A percentile compares a stretch with the other conserved stretches of the same genome.
These are phyloP conservation scores for Glomeris maerens DNA, from an alignment of 1,140 invertebrate genomes.

Conservation along the genomic window DNA sequence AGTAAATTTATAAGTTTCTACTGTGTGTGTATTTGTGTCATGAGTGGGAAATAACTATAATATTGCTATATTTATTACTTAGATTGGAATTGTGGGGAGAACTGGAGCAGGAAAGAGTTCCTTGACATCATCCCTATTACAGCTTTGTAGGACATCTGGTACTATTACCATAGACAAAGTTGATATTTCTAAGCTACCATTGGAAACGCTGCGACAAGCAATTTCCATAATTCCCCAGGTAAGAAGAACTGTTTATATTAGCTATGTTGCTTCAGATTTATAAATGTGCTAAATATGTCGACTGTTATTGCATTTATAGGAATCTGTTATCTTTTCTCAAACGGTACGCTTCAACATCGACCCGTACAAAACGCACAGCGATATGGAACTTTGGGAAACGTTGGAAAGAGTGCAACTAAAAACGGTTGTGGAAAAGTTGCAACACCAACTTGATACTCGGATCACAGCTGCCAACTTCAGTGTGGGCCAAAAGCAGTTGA, in stretches of 20 bases:
- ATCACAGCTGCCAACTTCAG: constrained; percentile 42
- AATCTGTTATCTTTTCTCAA: not conserved
- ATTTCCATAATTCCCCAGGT: constrained; percentile 74
- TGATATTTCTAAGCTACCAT: constrained; percentile 37
- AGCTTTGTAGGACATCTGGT: constrained; percentile 10
- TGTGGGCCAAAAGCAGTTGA: constrained; percentile 36
- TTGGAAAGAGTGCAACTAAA: not conserved
- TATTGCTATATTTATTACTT: too few species aligned
- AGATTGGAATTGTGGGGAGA: constrained; percentile 7
- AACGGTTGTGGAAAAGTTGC: not conserved
- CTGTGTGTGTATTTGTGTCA: too few species aligned
- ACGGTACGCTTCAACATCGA: not conserved
- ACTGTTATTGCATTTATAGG: too few species aligned
- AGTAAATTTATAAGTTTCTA: too few species aligned
- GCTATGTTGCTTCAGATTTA: too few species aligned
- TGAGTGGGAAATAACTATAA: too few species aligned
- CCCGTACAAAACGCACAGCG: not conserved
- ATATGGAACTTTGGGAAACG: not conserved
- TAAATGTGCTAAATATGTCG: too few species aligned
- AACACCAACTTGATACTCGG: constrained; percentile 18
- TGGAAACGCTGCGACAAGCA: constrained; percentile 47
- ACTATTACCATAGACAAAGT: constrained; percentile 53
- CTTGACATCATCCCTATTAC: not conserved
- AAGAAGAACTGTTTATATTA: too few species aligned
- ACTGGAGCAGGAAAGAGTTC: constrained; percentile 6